A percentile compares a stretch with the other conserved stretches of the same genome.
Evolutionary conservation across 1,140 invertebrate genomes (phyloP).

Genomic region (Rhynchophorus ferrugineus): DNA sequence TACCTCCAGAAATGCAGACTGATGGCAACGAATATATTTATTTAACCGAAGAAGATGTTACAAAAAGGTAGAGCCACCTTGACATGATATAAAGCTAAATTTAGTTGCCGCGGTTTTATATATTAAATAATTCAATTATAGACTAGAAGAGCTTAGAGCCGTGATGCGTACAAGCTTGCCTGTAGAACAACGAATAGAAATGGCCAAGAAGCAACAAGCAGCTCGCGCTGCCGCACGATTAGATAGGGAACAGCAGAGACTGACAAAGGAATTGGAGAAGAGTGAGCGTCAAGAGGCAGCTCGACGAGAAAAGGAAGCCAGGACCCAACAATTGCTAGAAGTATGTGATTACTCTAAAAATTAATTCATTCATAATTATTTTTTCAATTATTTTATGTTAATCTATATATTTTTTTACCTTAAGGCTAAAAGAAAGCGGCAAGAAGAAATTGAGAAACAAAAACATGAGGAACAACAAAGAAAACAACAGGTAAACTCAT

Average conservation of each 20-base stretch:
- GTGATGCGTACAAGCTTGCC: slow-evolving; percentile 51
- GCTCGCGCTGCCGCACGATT: slow-evolving; percentile 52
- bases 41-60: slow-evolving; percentile 56
- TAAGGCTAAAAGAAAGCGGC: slow-evolving; percentile 75
- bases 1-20: slow-evolving; percentile 46
- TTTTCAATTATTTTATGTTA: slow-evolving; percentile 5
- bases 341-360: slow-evolving; percentile 40
- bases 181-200: slow-evolving; percentile 57
- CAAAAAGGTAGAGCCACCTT: slow-evolving; percentile 44
- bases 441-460: slow-evolving; percentile 77
- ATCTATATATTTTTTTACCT: slow-evolving; percentile 27
- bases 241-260: slow-evolving; percentile 53
- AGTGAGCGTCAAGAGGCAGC: slow-evolving; percentile 69
- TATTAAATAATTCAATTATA: slow-evolving; percentile 22
- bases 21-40: slow-evolving; percentile 50
- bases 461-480: slow-evolving; percentile 76
- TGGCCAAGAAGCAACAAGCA: slow-evolving; percentile 56
- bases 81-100: neutral
- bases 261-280: slow-evolving; percentile 53
- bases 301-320: slow-evolving; percentile 63
- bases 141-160: slow-evolving; percentile 52
- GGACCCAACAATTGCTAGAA: slow-evolving; percentile 66
- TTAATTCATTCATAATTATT: neutral
- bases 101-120: neutral
- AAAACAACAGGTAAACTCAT: slow-evolving; percentile 63